phyloP scores from a whole-genome alignment of 1,140 invertebrate species.

The Atta cephalotes region DNA sequence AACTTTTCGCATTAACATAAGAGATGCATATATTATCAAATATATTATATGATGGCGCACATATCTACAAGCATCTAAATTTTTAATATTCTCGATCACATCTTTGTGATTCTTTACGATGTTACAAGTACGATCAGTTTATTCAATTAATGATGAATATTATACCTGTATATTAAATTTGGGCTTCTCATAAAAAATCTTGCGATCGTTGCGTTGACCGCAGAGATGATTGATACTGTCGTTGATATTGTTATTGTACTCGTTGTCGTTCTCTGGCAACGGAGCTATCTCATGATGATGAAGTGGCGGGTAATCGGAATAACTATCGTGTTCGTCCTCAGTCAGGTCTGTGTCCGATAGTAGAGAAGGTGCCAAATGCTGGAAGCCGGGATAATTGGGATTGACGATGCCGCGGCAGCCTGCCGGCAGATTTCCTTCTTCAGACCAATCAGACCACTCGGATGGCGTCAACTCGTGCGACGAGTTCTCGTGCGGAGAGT shows the following conservation, averaged over 20 bases:
- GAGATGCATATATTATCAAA: neutral
- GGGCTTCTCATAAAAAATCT: slow-evolving; percentile 88
- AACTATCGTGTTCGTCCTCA: slow-evolving; percentile 83
- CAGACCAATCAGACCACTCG: slow-evolving; percentile 84
- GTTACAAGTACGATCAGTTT: neutral
- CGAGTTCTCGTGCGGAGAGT: slow-evolving; percentile 77
- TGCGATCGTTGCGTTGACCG: slow-evolving; percentile 86
- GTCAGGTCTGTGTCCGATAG: slow-evolving; percentile 85
- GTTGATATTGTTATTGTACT: slow-evolving; percentile 77
- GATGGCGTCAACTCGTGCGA: slow-evolving; percentile 79
- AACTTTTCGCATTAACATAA: neutral
- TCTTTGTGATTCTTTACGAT: neutral
- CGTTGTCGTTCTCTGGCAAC: slow-evolving; percentile 78
- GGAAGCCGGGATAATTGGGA: slow-evolving; percentile 92
- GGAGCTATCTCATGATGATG: slow-evolving; percentile 17
- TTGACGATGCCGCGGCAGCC: slow-evolving; percentile 90
- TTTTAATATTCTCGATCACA: neutral
- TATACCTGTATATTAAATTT: slow-evolving; percentile 86
- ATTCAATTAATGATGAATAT: neutral
- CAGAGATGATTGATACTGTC: slow-evolving; percentile 87
- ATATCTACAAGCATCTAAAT: neutral
- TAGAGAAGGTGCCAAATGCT: slow-evolving; percentile 83
- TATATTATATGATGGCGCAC: neutral
- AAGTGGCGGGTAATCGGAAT: slow-evolving; percentile 59
- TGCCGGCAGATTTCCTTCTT: slow-evolving; percentile 81